phyloP scores from a whole-genome alignment of 2,888 invertebrate genomes.

The Dryococelus australis region DNA sequence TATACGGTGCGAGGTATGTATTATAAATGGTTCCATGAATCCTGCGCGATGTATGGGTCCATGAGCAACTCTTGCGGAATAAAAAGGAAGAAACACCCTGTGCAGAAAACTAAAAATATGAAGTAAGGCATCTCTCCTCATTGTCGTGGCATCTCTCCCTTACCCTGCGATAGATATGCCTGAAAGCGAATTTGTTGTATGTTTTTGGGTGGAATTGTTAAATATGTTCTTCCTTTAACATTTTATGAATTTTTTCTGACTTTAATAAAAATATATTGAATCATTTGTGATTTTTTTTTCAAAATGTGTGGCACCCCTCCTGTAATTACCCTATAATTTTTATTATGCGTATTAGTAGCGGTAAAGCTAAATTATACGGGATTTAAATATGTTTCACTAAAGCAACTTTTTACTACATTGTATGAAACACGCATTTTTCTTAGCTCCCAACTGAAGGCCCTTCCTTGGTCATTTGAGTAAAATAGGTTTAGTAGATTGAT shows the following conservation, averaged over 20 bases:
- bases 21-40: slow-evolving; percentile 7
- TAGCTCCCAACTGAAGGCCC: too few species aligned
- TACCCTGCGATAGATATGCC: neutral
- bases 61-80: neutral
- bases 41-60: neutral
- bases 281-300: neutral
- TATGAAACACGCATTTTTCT: too few species aligned
- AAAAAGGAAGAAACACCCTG: neutral
- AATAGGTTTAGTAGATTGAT: too few species aligned
- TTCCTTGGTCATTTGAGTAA: too few species aligned
- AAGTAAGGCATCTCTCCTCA: neutral
- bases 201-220: neutral
- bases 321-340: too few species aligned
- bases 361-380: too few species aligned
- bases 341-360: too few species aligned
- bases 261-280: neutral
- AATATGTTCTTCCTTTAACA: neutral
- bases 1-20: neutral
- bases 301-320: neutral
- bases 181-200: neutral
- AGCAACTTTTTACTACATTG: too few species aligned
- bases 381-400: too few species aligned
- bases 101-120: neutral
- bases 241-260: too few species aligned
- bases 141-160: neutral